Conservation (phyloP, 1,140 invertebrate species). For the Penaeus vannamei region DNA sequence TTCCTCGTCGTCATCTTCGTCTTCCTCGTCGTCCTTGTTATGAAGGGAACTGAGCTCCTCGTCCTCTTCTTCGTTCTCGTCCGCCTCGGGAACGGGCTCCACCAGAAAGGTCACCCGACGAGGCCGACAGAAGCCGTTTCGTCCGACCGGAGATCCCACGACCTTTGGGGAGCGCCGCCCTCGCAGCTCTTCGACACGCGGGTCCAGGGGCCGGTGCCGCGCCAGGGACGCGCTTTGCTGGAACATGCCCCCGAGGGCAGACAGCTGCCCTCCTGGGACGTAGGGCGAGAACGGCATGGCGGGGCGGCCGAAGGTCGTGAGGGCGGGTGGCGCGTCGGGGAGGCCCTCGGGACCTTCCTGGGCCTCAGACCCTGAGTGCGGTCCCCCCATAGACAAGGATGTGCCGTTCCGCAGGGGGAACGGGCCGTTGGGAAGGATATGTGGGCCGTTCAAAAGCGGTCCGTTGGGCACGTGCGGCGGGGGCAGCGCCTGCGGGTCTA, state of each 20-base stretch:
- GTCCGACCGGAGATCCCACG: slow-evolving; percentile 17
- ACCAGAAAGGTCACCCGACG: slow-evolving; percentile 56
- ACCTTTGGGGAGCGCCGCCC: slow-evolving; percentile 39
- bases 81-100: slow-evolving; percentile 37
- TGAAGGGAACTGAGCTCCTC: not conserved
- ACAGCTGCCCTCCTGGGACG: no score
- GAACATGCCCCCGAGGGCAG: not conserved
- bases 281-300: not conserved
- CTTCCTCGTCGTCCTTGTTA: slow-evolving; percentile 17
- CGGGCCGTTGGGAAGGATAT: slow-evolving; percentile 28
- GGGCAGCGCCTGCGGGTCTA: not conserved
- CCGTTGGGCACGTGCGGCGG: slow-evolving; percentile 34
- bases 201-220: slow-evolving; percentile 45
- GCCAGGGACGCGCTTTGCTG: not conserved
- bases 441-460: slow-evolving; percentile 19
- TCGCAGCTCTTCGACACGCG: slow-evolving; percentile 47
- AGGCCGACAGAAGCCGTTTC: slow-evolving; percentile 53
- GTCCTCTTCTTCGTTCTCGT: slow-evolving; percentile 22
- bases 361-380: not conserved
- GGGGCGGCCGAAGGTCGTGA: slow-evolving; percentile 50
- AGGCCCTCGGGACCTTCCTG: not conserved
- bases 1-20: slow-evolving; percentile 26
- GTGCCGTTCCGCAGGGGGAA: slow-evolving; percentile 30
- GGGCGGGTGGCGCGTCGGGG: not conserved
- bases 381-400: slow-evolving; percentile 12